Conservation (phyloP, 2,113 vertebrate species). For the Orthochromis malagaraziensis region DNA sequence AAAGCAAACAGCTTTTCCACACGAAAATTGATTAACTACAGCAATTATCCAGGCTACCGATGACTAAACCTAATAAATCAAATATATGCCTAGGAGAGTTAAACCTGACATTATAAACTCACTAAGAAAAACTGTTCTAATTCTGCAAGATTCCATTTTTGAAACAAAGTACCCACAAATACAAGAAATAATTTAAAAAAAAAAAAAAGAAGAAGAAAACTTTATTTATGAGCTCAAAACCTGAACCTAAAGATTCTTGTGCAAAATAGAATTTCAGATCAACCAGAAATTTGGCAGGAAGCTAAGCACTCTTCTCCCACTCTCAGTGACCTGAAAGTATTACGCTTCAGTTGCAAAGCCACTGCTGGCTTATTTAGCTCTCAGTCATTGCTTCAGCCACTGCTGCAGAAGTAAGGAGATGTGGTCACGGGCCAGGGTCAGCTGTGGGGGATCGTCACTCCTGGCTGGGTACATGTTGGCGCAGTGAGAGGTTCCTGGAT, state of each 20-base stretch:
- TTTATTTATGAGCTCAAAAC: slow-evolving; percentile 7
- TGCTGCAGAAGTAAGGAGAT: slow-evolving; percentile 58
- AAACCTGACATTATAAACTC: neutral
- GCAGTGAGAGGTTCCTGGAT: slow-evolving; percentile 67
- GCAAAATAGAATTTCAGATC: slow-evolving; percentile 5
- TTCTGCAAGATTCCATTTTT: neutral
- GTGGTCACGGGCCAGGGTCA: slow-evolving; percentile 54
- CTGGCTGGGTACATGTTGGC: slow-evolving; percentile 65
- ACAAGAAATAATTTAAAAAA: neutral
- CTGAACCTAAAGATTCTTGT: neutral
- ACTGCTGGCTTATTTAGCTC: neutral
- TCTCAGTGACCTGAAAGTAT: neutral
- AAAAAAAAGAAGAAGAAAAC: neutral
- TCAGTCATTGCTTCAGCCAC: slow-evolving; percentile 56
- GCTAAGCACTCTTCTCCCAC: neutral
- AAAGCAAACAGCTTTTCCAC: neutral
- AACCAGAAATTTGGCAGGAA: neutral
- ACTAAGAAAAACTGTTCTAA: neutral
- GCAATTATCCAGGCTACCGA: neutral
- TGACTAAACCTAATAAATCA: neutral
- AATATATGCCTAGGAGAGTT: neutral
- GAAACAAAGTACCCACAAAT: neutral
- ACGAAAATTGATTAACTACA: neutral
- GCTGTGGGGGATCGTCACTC: slow-evolving; percentile 49
- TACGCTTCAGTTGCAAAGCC: neutral